Percentiles rank a stretch among this genome's conserved stretches.
Conservation (phyloP, 1,140 invertebrate genomes). For the Drosophila jambulina region DNA sequence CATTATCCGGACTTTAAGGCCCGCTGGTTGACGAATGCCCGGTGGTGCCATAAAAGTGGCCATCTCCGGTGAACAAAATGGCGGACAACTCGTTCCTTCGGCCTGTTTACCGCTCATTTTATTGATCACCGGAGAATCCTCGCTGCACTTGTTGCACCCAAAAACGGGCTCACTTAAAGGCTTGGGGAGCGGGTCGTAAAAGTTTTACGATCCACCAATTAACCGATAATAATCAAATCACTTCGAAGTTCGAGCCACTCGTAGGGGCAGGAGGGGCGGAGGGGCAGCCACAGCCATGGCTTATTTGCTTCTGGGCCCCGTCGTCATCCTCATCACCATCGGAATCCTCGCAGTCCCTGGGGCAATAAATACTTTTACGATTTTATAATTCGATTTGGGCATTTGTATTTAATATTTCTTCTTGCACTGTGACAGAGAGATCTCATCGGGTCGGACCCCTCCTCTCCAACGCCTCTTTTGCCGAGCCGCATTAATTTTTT, state of each 20-base stretch:
- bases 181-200: conserved; percentile 62
- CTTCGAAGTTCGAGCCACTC: conserved; percentile 59
- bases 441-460: conserved; percentile 26
- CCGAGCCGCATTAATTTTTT: conserved; percentile 71
- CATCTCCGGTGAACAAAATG: conserved; percentile 30
- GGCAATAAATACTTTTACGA: conserved; percentile 84
- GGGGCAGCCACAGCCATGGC: conserved; percentile 22
- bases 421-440: conserved; percentile 32
- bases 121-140: conserved; percentile 37
- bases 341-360: conserved; percentile 27
- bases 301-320: conserved; percentile 48
- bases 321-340: conserved; percentile 20
- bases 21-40: conserved; percentile 31
- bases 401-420: conserved; percentile 72
- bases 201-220: conserved; percentile 81
- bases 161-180: conserved; percentile 45
- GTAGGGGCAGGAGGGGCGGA: neutral
- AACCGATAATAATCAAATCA: conserved; percentile 84
- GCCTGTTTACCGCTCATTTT: conserved; percentile 26
- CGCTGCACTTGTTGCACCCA: conserved; percentile 57
- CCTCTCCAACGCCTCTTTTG: conserved; percentile 24
- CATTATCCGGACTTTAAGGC: conserved; percentile 24
- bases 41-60: conserved; percentile 31
- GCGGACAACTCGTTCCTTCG: conserved; percentile 16
- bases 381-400: conserved; percentile 84